phyloP scores from a whole-genome alignment of 1,140 invertebrate genomes.

The Cotesia glomerata region DNA sequence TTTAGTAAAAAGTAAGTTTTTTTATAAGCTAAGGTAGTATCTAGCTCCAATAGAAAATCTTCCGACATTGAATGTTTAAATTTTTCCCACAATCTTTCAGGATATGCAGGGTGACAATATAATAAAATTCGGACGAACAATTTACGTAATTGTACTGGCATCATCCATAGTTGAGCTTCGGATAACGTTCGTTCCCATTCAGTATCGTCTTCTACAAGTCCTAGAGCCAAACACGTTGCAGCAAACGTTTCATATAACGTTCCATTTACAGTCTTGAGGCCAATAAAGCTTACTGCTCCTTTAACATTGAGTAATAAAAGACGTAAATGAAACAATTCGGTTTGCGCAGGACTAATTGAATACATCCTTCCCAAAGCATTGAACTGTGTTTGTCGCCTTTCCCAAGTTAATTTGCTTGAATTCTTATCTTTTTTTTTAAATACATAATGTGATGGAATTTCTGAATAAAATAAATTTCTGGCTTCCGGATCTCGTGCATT shows the following conservation, averaged over 20 bases:
- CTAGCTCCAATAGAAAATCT: background rate
- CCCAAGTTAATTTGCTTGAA: too few species aligned
- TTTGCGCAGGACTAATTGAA: too few species aligned
- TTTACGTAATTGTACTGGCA: background rate
- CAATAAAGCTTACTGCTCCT: conserved; percentile 22
- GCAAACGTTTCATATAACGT: conserved; percentile 25
- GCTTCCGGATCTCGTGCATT: too few species aligned
- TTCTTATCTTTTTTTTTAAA: too few species aligned
- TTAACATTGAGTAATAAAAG: background rate
- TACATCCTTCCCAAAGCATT: too few species aligned
- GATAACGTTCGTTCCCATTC: conserved; percentile 20
- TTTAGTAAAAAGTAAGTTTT: background rate
- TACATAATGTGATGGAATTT: too few species aligned
- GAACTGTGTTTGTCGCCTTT: too few species aligned
- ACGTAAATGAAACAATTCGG: too few species aligned
- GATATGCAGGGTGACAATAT: background rate
- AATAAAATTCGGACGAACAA: conserved; percentile 9
- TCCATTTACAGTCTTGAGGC: background rate
- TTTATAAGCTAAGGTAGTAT: background rate
- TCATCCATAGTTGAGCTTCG: conserved; percentile 1
- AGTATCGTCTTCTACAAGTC: conserved; percentile 30
- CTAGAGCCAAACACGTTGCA: conserved; percentile 25
- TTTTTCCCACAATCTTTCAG: background rate
- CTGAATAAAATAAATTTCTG: too few species aligned
- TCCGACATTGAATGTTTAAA: background rate